These are phyloP conservation scores for Brachypalpus laphriformis DNA, from an alignment of 2,888 invertebrate genomes.

Conservation along the genomic window DNA sequence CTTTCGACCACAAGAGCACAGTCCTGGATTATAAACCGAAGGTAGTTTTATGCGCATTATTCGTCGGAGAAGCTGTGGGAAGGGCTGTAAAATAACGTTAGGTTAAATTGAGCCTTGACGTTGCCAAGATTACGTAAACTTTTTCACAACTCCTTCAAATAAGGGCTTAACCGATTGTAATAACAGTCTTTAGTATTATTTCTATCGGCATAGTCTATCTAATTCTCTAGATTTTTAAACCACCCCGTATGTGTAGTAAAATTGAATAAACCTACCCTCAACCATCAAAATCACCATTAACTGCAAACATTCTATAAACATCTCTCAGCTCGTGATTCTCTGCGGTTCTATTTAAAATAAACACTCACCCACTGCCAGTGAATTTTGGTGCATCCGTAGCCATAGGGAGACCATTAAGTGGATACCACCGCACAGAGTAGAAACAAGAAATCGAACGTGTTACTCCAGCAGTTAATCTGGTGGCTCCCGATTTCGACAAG, in stretches of 20 bases:
- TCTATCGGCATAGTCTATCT: no score
- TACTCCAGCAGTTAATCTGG: conserved; percentile 6
- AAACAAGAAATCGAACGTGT: conserved; percentile 9
- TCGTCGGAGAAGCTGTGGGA: no score
- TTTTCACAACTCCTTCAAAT: no score
- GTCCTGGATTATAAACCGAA: no score
- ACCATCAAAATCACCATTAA: not conserved
- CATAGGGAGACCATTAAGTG: not conserved
- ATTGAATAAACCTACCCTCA: not conserved
- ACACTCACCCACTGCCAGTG: not conserved
- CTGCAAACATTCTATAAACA: not conserved
- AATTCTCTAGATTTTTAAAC: not conserved
- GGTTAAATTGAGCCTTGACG: no score
- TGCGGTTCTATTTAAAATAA: not conserved
- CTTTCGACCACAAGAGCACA: no score
- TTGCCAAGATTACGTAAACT: no score
- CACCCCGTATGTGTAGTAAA: not conserved
- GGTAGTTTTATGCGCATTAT: no score
- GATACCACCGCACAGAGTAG: not conserved
- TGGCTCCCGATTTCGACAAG: not conserved
- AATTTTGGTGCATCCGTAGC: not conserved
- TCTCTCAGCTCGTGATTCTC: not conserved
- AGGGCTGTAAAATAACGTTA: no score
- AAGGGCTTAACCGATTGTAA: no score
- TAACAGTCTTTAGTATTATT: no score